Evolutionary conservation across 2,797 vertebrate species (phyloP).

Genomic region (Bothrops alternatus): DNA sequence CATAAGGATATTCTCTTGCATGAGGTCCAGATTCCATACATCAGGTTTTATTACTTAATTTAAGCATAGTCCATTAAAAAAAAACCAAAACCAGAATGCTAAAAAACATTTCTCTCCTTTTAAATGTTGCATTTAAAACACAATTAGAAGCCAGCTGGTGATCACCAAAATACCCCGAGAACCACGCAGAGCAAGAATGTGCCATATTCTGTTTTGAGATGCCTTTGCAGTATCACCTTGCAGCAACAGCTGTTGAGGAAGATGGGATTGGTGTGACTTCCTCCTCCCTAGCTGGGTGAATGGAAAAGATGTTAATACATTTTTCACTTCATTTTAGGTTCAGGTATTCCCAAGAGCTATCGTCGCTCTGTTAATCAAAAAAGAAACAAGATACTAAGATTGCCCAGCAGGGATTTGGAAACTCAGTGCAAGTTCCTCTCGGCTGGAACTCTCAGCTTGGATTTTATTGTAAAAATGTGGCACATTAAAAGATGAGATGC

Average conservation of each 20-base stretch:
- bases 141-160: constrained; percentile 73
- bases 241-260: constrained; percentile 70
- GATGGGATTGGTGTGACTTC: constrained; percentile 60
- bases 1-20: neutral
- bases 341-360: constrained; percentile 71
- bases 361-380: constrained; percentile 45
- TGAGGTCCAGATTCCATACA: constrained; percentile 9
- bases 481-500: constrained; percentile 50
- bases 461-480: constrained; percentile 55
- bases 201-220: constrained; percentile 68
- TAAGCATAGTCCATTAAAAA: constrained; percentile 46
- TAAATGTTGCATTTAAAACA: constrained; percentile 62
- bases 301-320: constrained; percentile 55
- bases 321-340: constrained; percentile 71
- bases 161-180: constrained; percentile 57
- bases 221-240: constrained; percentile 69
- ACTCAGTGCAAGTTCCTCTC: constrained; percentile 58
- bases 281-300: constrained; percentile 60
- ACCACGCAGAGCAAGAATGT: constrained; percentile 61
- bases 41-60: constrained; percentile 53
- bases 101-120: constrained; percentile 42
- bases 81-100: constrained; percentile 32
- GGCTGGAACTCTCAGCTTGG: constrained; percentile 56
- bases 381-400: constrained; percentile 46
- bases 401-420: constrained; percentile 47